phyloP scores from a whole-genome alignment of 2,888 invertebrate genomes.

The Malachius bipustulatus region DNA sequence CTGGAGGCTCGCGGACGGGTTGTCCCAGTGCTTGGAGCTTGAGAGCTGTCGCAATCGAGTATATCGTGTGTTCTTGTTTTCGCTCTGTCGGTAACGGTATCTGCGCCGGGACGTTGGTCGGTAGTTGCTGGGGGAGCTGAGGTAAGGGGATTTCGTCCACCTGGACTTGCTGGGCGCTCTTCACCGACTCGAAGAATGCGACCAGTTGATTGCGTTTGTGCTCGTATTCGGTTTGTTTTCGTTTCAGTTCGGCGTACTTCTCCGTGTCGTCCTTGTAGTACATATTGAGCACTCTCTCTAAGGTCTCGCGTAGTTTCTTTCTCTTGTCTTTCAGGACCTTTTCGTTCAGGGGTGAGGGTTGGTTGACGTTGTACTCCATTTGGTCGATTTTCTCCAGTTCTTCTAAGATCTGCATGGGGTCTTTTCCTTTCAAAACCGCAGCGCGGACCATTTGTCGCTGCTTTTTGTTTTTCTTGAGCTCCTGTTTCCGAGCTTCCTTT shows the following conservation, averaged over 20 bases:
- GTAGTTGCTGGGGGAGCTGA: slow-evolving; percentile 43
- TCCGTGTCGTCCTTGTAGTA: slow-evolving; percentile 97
- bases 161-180: slow-evolving; percentile 88
- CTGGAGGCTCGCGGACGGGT: slow-evolving; percentile 59
- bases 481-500: slow-evolving; percentile 94
- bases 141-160: slow-evolving; percentile 93
- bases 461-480: slow-evolving; percentile 95
- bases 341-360: slow-evolving; percentile 90
- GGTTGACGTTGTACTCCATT: slow-evolving; percentile 94
- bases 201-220: slow-evolving; percentile 76
- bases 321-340: slow-evolving; percentile 94
- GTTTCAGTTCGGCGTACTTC: slow-evolving; percentile 82
- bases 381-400: slow-evolving; percentile 97
- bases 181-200: slow-evolving; percentile 88
- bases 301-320: slow-evolving; percentile 88
- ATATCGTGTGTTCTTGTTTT: slow-evolving; percentile 36
- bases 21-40: slow-evolving; percentile 36
- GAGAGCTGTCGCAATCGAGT: slow-evolving; percentile 36
- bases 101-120: slow-evolving; percentile 25
- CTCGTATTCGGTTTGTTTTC: slow-evolving; percentile 87
- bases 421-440: slow-evolving; percentile 95
- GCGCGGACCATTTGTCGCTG: slow-evolving; percentile 93
- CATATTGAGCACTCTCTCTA: slow-evolving; percentile 86
- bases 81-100: slow-evolving; percentile 34
- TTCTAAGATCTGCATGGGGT: slow-evolving; percentile 86